A percentile compares a stretch with the other conserved stretches of the same genome.
phyloP scores from a whole-genome alignment of 2,888 invertebrate species.

The Ennomos fuscantarius region DNA sequence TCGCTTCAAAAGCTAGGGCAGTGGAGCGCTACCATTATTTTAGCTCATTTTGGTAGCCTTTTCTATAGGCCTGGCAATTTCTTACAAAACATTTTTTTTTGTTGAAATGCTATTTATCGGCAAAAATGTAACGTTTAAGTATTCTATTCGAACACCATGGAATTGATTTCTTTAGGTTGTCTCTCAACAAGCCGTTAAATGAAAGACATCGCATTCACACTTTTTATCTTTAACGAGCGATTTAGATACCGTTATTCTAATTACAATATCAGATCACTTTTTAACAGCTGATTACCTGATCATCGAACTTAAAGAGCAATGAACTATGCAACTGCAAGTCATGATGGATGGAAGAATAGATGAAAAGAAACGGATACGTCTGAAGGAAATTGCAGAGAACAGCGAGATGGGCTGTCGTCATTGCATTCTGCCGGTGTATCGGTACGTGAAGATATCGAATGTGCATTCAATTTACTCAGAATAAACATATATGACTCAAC shows the following conservation, averaged over 20 bases:
- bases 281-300: constrained; percentile 23
- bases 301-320: constrained; percentile 22
- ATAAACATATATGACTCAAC: constrained; percentile 12
- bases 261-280: constrained; percentile 9
- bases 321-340: constrained; percentile 15
- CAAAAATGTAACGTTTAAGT: constrained; percentile 9
- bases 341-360: constrained; percentile 3
- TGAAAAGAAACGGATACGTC: constrained; percentile 19
- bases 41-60: background rate
- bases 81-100: background rate
- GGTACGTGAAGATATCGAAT: constrained; percentile 47
- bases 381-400: constrained; percentile 41
- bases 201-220: constrained; percentile 14
- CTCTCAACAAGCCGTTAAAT: constrained; percentile 23
- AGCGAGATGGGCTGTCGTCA: constrained; percentile 37
- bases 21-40: constrained; percentile 1
- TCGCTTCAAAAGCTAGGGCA: constrained; percentile 7
- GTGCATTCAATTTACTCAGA: constrained; percentile 1
- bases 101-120: background rate
- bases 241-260: constrained; percentile 15
- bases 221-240: constrained; percentile 15
- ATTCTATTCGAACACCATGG: background rate
- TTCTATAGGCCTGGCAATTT: no score
- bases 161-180: constrained; percentile 15
- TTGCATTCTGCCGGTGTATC: constrained; percentile 38